phyloP scores from a whole-genome alignment of 1,140 invertebrate genomes.

The Atta cephalotes region DNA sequence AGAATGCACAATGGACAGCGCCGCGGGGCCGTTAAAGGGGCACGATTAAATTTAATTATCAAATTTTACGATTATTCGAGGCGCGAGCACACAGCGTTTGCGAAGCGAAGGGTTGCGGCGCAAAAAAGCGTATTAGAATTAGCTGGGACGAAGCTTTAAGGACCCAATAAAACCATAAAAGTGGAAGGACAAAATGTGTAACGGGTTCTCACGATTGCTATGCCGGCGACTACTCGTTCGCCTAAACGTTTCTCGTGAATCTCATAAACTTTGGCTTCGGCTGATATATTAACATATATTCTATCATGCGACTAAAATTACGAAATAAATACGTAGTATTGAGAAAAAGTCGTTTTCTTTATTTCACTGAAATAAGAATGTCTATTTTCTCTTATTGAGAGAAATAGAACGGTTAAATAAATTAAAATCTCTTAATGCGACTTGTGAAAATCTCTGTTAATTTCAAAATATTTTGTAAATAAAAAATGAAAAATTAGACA shows the following conservation, averaged over 20 bases:
- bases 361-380: background rate
- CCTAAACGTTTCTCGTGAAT: slow-evolving; percentile 62
- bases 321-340: background rate
- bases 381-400: background rate
- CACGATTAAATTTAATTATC: slow-evolving; percentile 86
- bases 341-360: background rate
- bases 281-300: slow-evolving; percentile 4
- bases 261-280: slow-evolving; percentile 34
- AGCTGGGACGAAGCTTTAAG: slow-evolving; percentile 38
- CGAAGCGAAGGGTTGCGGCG: slow-evolving; percentile 44
- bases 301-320: background rate
- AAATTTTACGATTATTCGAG: slow-evolving; percentile 84
- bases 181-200: slow-evolving; percentile 32
- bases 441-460: background rate
- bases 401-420: background rate
- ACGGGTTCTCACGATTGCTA: slow-evolving; percentile 28
- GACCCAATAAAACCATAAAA: slow-evolving; percentile 75
- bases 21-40: slow-evolving; percentile 79
- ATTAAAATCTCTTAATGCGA: background rate
- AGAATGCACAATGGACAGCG: slow-evolving; percentile 78
- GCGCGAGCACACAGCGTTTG: slow-evolving; percentile 61
- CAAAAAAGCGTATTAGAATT: slow-evolving; percentile 73
- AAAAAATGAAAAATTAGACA: too few species aligned
- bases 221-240: background rate
- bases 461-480: background rate